Evolutionary conservation across 2,797 vertebrate genomes (phyloP).

Genomic region (Scleropages formosus): DNA sequence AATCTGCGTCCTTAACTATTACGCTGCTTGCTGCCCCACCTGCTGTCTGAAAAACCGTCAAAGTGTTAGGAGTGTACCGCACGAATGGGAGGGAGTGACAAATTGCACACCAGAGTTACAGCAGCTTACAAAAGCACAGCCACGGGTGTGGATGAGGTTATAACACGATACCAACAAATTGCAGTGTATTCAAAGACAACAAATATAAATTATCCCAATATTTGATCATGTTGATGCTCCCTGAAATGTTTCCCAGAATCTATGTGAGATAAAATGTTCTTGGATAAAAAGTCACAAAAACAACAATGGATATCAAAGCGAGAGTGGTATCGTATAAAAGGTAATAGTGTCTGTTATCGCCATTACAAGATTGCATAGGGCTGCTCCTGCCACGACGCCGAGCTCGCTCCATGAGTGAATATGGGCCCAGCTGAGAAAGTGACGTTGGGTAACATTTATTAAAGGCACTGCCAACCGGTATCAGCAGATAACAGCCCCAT

Average conservation of each 20-base stretch:
- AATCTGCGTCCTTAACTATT: too few species aligned
- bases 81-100: too few species aligned
- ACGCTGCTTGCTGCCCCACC: too few species aligned
- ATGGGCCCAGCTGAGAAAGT: not conserved
- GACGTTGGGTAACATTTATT: not conserved
- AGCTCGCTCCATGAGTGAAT: not conserved
- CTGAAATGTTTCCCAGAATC: not conserved
- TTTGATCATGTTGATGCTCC: not conserved
- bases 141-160: too few species aligned
- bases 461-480: slow-evolving; percentile 9
- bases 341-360: not conserved
- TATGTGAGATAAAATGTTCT: not conserved
- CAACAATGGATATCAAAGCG: not conserved
- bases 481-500: not conserved
- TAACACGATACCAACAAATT: not conserved
- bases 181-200: not conserved
- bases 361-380: not conserved
- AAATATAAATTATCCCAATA: not conserved
- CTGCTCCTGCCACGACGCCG: not conserved
- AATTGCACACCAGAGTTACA: too few species aligned
- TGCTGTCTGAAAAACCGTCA: too few species aligned
- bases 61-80: not conserved
- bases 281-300: not conserved
- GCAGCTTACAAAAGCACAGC: too few species aligned
- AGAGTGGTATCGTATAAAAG: not conserved